These are phyloP conservation scores for Amazona vittata DNA, from an alignment of 2,113 vertebrate species.

Conservation along the genomic window DNA sequence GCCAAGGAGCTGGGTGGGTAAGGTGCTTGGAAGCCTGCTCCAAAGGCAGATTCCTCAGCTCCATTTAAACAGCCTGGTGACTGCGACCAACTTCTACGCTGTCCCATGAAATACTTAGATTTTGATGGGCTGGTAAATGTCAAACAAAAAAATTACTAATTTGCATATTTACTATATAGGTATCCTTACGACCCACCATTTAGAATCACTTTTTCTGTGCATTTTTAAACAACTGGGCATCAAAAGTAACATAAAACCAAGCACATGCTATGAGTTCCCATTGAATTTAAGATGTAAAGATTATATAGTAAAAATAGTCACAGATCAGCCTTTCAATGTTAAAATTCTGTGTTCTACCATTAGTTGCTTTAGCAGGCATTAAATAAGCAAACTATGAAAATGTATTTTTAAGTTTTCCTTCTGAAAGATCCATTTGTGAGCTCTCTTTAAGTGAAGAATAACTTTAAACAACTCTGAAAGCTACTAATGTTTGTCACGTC, in stretches of 20 bases:
- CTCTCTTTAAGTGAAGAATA: background rate
- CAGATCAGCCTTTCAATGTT: background rate
- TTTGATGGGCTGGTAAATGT: background rate
- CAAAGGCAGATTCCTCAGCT: background rate
- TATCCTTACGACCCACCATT: background rate
- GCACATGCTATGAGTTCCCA: background rate
- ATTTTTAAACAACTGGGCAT: background rate
- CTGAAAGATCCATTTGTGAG: background rate
- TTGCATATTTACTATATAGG: background rate
- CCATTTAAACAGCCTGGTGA: background rate
- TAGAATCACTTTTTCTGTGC: background rate
- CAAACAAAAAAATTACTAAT: background rate
- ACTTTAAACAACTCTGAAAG: conserved; percentile 45
- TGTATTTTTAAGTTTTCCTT: background rate
- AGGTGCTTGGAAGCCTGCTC: background rate
- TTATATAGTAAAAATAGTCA: background rate
- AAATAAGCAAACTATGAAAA: background rate
- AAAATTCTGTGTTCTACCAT: background rate
- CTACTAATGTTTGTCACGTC: background rate
- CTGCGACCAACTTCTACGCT: background rate
- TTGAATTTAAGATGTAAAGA: background rate
- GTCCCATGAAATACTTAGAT: background rate
- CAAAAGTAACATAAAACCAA: background rate
- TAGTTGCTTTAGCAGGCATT: background rate
- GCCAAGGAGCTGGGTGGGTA: background rate